Base-by-base conservation (phyloP, 2,113 vertebrate species). In the Pterophyllum scalare region DNA sequence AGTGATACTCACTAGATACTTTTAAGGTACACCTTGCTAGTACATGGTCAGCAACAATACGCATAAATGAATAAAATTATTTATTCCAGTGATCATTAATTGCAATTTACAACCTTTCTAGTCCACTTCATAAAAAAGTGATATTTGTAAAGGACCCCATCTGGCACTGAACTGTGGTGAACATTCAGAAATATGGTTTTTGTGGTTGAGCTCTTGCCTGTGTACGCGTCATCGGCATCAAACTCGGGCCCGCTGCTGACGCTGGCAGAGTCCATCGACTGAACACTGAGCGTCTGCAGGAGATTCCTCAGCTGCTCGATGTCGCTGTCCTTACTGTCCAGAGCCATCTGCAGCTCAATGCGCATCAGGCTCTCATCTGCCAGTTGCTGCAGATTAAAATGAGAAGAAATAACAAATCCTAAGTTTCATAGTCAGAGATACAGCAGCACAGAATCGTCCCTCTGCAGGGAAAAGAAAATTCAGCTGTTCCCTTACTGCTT, bases 321-420 rank as follows among this genome's bases (percentile, higher is more conserved):
- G 92, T 99, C 98, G 5, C 98, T 99, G 93, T 99, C 98, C 87
- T 99, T 99, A 83, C 98, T 99, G 94, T 99, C 98, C 90, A 99
- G 95, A 20, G 98, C 97, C 98, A 99, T 99, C 94, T 99, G 98
- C 62, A 99, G 96, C 93, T 99, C 98, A 46, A 98, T 97, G 4
- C 98, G 96, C 91, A 97, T 96, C 95, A 97, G 98, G 88, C 97
- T 98, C 92, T 99, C 98, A 43, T 99, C 98, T 2, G 97, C 95
- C 89, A 98, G 95, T 99, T 99, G 98, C 98, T 99, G 81, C 7
- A 84, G 83, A 79, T 85, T 87, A 52, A 87, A 80, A 56, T 10
- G 1, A 72, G 67, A 72, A 33, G 46, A 72, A 72, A 54, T 33
- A 33, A 72, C 26, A 5, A 9, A 5, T 31, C 6, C 1, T 5